Conservation (phyloP, 2,113 vertebrate genomes). For the Podilymbus podiceps region DNA sequence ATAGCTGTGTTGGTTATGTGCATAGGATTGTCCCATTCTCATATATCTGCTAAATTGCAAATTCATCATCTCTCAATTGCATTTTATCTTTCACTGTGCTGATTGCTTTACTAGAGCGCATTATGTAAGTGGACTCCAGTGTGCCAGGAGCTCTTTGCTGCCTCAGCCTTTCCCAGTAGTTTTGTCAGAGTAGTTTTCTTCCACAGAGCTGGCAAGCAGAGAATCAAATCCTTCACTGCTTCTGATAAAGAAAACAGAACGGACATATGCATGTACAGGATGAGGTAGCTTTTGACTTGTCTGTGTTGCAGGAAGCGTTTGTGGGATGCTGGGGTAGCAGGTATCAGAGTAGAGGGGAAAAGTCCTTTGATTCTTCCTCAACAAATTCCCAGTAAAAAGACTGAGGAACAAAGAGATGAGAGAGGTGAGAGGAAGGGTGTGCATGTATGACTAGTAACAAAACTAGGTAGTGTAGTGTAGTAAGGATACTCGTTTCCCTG, state of each 20-base stretch:
- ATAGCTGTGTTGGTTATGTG: neutral
- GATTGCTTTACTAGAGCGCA: neutral
- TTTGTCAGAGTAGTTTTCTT: neutral
- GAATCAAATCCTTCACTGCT: neutral
- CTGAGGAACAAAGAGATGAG: neutral
- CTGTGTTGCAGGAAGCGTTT: neutral
- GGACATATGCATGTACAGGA: accelerated
- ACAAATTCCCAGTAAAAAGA: neutral
- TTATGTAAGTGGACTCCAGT: neutral
- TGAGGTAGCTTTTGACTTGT: neutral
- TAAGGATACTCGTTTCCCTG: neutral
- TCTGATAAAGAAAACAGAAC: neutral
- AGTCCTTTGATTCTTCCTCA: neutral
- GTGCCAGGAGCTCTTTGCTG: neutral
- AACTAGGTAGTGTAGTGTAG: neutral
- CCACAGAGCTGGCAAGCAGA: neutral
- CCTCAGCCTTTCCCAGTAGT: neutral
- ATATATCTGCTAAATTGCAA: neutral
- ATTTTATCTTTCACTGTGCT: neutral
- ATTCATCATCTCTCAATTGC: neutral
- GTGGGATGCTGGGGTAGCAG: neutral
- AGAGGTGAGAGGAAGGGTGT: neutral
- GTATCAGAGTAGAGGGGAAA: neutral
- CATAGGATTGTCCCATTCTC: neutral
- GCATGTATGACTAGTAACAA: neutral